Percentiles rank a stretch among this genome's conserved stretches.
Evolutionary conservation across 2,888 invertebrate species (phyloP).

Genomic region (Calliphora vomitoria): DNA sequence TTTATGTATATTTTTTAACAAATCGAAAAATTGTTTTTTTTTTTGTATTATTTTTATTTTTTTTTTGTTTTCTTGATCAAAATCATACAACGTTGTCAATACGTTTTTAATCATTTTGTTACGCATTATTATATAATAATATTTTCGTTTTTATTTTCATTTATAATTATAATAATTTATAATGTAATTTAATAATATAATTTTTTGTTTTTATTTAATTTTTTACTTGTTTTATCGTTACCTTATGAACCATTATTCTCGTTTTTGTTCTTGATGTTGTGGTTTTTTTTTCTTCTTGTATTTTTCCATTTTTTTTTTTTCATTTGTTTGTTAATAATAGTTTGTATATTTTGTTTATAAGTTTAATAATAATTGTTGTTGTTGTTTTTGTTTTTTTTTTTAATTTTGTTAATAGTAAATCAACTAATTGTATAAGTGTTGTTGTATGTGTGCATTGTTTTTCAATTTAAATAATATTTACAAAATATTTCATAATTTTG

Average conservation of each 20-base stretch:
- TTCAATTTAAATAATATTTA: slow-evolving; percentile 73
- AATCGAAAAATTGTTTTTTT: slow-evolving; percentile 80
- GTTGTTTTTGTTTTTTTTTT: slow-evolving; percentile 15
- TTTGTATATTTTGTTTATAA: slow-evolving; percentile 73
- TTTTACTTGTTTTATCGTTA: slow-evolving; percentile 72
- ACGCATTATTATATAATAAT: slow-evolving; percentile 76
- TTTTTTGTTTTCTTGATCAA: slow-evolving; percentile 83
- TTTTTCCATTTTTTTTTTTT: slow-evolving; percentile 38
- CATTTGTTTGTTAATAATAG: slow-evolving; percentile 68
- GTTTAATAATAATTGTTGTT: slow-evolving; percentile 72
- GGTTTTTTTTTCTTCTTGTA: slow-evolving; percentile 53
- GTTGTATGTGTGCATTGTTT: slow-evolving; percentile 74
- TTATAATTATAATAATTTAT: slow-evolving; percentile 75
- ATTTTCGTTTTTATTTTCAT: slow-evolving; percentile 68
- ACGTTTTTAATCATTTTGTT: slow-evolving; percentile 77
- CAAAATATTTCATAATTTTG: slow-evolving; percentile 63
- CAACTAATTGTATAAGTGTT: slow-evolving; percentile 75
- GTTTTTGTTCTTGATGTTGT: slow-evolving; percentile 58
- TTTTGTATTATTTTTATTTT: slow-evolving; percentile 50
- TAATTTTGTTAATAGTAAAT: slow-evolving; percentile 67
- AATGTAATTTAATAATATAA: slow-evolving; percentile 76
- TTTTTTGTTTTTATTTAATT: slow-evolving; percentile 46
- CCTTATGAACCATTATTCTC: slow-evolving; percentile 73
- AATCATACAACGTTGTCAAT: slow-evolving; percentile 84
- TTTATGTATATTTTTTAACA: slow-evolving; percentile 80